These are phyloP conservation scores for Setipinna tenuifilis DNA, from an alignment of 2,797 vertebrate species.

Conservation along the genomic window DNA sequence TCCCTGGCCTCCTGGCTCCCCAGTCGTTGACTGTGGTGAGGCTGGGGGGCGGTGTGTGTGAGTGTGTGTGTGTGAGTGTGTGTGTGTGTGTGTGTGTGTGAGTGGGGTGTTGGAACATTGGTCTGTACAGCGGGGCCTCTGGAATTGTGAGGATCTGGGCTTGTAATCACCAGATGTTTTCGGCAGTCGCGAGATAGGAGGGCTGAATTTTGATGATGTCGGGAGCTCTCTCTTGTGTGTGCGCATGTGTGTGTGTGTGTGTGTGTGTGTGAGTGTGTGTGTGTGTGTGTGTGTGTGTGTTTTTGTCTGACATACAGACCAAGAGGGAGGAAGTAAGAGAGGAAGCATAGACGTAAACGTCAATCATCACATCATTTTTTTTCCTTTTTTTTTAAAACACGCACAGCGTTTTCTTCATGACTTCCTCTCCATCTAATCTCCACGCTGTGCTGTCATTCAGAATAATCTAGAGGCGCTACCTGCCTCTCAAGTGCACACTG, in stretches of 20 bases:
- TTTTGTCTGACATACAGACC: background rate
- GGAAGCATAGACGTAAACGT: background rate
- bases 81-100: background rate
- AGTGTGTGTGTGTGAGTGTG: background rate
- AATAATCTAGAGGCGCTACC: constrained; percentile 19
- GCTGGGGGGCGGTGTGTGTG: background rate
- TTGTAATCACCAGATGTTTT: constrained; percentile 23
- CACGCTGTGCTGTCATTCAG: constrained; percentile 13
- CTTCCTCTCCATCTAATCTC: constrained; percentile 2
- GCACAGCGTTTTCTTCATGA: background rate
- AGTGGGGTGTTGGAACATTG: background rate
- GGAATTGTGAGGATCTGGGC: background rate
- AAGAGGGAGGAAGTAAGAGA: background rate
- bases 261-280: background rate
- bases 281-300: background rate
- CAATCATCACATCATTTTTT: background rate
- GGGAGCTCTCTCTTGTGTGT: constrained; percentile 1
- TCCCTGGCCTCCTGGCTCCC: constrained; percentile 15
- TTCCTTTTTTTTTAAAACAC: background rate
- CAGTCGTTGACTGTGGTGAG: background rate
- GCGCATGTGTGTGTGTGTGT: background rate
- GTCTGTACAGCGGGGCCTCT: background rate
- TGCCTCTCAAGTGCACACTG: background rate
- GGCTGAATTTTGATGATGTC: constrained; percentile 5
- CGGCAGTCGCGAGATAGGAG: background rate